Conservation (phyloP, 1,140 invertebrate species). For the Platyscapa corneri region DNA sequence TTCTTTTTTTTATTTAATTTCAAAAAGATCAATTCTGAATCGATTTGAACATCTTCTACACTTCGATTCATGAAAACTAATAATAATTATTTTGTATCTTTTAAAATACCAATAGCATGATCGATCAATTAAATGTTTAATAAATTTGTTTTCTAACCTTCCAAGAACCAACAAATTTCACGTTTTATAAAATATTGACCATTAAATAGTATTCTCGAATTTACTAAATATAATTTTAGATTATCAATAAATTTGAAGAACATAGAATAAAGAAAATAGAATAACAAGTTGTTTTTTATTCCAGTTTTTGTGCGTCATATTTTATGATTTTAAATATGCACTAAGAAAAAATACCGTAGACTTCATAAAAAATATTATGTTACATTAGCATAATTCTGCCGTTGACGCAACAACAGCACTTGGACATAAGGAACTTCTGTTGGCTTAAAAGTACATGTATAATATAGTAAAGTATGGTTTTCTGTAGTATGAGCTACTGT, state of each 20-base stretch:
- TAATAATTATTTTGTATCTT: too few species aligned
- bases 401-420: conserved; percentile 28
- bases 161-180: too few species aligned
- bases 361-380: neutral
- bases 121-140: too few species aligned
- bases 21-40: neutral
- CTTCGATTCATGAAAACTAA: too few species aligned
- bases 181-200: neutral
- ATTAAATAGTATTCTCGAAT: neutral
- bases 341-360: neutral
- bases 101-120: too few species aligned
- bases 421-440: conserved; percentile 20
- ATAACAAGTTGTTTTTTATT: too few species aligned
- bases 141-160: too few species aligned
- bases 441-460: neutral
- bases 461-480: too few species aligned
- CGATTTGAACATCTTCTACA: neutral
- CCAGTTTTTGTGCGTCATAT: too few species aligned
- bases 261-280: too few species aligned
- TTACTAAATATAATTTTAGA: neutral
- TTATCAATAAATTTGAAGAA: too few species aligned
- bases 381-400: conserved; percentile 36
- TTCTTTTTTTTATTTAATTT: neutral
- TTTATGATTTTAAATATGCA: neutral
- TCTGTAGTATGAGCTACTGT: too few species aligned